A percentile compares a stretch with the other conserved stretches of the same genome.
Conservation (phyloP, 2,113 vertebrate genomes). For the Probosciger aterrimus region DNA sequence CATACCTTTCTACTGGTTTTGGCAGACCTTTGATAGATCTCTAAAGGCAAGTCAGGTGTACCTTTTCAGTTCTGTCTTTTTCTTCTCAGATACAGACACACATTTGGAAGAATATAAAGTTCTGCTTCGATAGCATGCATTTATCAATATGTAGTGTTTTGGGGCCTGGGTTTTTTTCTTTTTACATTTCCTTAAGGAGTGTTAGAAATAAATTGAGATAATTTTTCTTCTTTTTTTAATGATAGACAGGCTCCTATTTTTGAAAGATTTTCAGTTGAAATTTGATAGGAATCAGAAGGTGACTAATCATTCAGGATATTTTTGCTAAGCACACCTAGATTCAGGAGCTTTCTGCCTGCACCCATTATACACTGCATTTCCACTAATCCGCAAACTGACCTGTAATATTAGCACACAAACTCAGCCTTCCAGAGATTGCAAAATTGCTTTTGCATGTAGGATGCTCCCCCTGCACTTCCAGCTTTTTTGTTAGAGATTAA, state of each 20-base stretch:
- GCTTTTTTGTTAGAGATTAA: not conserved
- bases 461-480: not conserved
- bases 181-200: not conserved
- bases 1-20: not conserved
- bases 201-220: not conserved
- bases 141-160: not conserved
- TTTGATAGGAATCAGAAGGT: not conserved
- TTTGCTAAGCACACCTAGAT: not conserved
- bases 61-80: not conserved
- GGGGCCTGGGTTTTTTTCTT: not conserved
- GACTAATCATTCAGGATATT: not conserved
- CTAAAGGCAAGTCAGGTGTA: not conserved
- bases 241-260: not conserved
- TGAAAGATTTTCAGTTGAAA: not conserved
- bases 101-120: not conserved
- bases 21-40: not conserved
- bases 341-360: not conserved
- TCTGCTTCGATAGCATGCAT: fast-evolving
- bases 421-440: not conserved
- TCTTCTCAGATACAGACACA: not conserved
- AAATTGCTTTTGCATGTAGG: not conserved
- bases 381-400: not conserved
- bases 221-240: not conserved
- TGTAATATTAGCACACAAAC: not conserved
- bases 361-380: not conserved